phyloP scores from a whole-genome alignment of 2,113 vertebrate genomes.

The Megaceryle maxima region DNA sequence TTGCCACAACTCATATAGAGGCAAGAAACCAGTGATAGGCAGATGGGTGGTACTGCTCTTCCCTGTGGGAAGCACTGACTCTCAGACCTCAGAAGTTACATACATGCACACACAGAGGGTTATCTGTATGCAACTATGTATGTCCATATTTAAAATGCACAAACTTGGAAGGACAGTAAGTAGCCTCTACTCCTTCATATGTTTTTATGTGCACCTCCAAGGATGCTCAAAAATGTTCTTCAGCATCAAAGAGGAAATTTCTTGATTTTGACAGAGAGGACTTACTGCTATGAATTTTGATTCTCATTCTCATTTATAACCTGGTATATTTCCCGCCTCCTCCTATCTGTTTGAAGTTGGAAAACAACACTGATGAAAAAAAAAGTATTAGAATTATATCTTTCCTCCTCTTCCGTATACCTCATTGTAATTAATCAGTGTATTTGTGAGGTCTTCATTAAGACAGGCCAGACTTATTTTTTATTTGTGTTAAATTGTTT shows the following conservation, averaged over 20 bases:
- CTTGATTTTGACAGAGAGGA: not conserved
- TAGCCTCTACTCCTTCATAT: not conserved
- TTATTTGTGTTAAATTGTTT: conserved; percentile 59
- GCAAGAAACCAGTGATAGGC: not conserved
- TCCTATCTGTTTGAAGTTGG: not conserved
- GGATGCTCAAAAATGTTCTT: not conserved
- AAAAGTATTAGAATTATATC: not conserved
- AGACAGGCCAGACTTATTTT: conserved; percentile 52
- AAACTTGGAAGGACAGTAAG: not conserved
- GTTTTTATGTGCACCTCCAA: not conserved
- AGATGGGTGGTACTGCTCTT: not conserved
- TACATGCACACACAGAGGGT: not conserved
- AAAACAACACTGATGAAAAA: conserved; percentile 22
- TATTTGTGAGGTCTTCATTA: conserved; percentile 62
- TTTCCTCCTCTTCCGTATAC: not conserved
- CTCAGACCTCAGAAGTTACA: not conserved
- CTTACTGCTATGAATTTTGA: not conserved
- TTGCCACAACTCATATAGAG: not conserved
- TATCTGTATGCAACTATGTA: not conserved
- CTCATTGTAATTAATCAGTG: conserved; percentile 38
- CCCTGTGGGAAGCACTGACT: conserved; percentile 40
- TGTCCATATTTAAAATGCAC: conserved; percentile 38
- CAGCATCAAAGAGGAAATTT: not conserved
- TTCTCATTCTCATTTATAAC: not conserved
- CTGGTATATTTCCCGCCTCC: not conserved